phyloP scores from a whole-genome alignment of 2,797 vertebrate species.

The Nyctalus aviator region DNA sequence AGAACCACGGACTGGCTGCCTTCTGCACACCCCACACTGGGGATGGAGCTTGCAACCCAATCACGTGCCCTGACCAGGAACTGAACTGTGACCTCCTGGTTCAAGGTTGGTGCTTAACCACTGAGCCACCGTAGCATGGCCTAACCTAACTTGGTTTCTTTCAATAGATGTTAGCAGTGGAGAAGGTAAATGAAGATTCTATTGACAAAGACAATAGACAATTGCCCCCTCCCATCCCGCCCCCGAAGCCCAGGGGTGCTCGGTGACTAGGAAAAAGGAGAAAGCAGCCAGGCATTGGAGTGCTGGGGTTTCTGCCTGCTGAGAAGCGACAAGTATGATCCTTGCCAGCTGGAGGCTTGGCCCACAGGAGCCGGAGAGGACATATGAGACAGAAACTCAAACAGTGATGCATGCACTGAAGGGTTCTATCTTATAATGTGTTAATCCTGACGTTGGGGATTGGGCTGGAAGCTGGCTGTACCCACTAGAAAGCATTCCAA shows the following conservation, averaged over 20 bases:
- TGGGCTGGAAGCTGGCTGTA: background rate
- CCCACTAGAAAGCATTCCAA: background rate
- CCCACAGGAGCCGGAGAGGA: background rate
- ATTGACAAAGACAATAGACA: background rate
- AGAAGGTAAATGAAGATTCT: background rate
- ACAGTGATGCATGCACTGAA: background rate
- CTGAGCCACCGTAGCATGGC: too few relatives aligned
- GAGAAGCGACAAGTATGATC: background rate
- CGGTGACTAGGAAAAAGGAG: background rate
- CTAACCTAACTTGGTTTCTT: background rate
- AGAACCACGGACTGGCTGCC: too few relatives aligned
- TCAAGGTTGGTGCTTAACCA: too few relatives aligned
- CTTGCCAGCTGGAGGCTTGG: background rate
- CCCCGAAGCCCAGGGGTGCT: background rate
- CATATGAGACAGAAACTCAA: background rate
- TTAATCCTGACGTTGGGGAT: background rate
- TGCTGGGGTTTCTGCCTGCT: background rate
- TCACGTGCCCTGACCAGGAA: too few relatives aligned
- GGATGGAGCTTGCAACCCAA: too few relatives aligned
- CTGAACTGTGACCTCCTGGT: too few relatives aligned
- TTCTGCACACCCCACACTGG: too few relatives aligned
- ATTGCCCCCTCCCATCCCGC: accelerated
- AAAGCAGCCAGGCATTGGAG: background rate
- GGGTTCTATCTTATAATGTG: background rate
- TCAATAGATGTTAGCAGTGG: background rate